Conservation (phyloP, 2,113 vertebrate genomes). For the Peromyscus polionotus region DNA sequence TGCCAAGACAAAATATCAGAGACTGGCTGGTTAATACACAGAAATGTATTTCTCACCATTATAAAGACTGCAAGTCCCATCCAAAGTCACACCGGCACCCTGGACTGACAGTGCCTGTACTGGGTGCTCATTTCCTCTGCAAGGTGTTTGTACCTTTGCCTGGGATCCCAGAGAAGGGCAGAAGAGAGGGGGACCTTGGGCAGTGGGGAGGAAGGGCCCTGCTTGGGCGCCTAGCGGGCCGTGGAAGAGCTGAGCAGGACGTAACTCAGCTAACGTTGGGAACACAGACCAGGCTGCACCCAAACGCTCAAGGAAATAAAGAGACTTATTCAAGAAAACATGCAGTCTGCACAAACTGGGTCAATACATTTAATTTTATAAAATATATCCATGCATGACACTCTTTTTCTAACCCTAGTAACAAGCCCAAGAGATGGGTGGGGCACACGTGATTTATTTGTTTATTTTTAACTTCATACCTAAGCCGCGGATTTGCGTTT, state of each 20-base stretch:
- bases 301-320: too few species aligned
- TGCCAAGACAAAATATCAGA: background rate
- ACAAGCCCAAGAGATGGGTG: background rate
- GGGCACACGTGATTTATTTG: background rate
- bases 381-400: background rate
- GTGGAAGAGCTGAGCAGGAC: background rate
- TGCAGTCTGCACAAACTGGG: too few species aligned
- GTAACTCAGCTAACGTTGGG: background rate
- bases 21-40: background rate
- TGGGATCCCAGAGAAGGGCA: background rate
- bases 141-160: background rate
- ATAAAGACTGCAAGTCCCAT: background rate
- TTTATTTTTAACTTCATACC: background rate
- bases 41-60: background rate
- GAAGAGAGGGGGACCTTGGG: background rate
- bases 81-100: background rate
- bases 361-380: background rate
- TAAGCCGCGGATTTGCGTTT: rapidly evolving
- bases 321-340: too few species aligned
- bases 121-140: background rate
- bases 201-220: too few species aligned
- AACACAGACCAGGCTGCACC: too few species aligned
- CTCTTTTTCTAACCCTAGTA: background rate
- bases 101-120: rapidly evolving
- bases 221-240: background rate